Evolutionary conservation across 1,140 invertebrate species (phyloP).

Genomic region (honey bee (Apis mellifera)): Amel_HAv3.1 CM009936.2:1619501-1620000

Average conservation of each 20-base stretch:
- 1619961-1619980: slow-evolving; percentile 67
- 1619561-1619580: neutral
- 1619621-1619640: slow-evolving; percentile 2
- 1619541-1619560: neutral
- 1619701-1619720: slow-evolving; percentile 70
- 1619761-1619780: slow-evolving; percentile 77
- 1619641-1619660: slow-evolving; percentile 27
- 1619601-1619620: too few species aligned
- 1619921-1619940: slow-evolving; percentile 64
- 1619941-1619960: slow-evolving; percentile 49
- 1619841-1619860: slow-evolving; percentile 76
- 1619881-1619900: slow-evolving; percentile 70
- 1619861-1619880: slow-evolving; percentile 70
- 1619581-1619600: too few species aligned
- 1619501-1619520: slow-evolving; percentile 37
- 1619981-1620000: slow-evolving; percentile 67
- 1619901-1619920: slow-evolving; percentile 70
- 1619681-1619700: slow-evolving; percentile 68
- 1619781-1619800: slow-evolving; percentile 79
- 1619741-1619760: slow-evolving; percentile 74
- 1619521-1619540: slow-evolving; percentile 41
- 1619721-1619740: slow-evolving; percentile 73
- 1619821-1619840: slow-evolving; percentile 78
- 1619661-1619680: slow-evolving; percentile 61
- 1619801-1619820: slow-evolving; percentile 78